Conservation (phyloP, 1,140 invertebrate species). For the Helicorthomorpha holstii region DNA sequence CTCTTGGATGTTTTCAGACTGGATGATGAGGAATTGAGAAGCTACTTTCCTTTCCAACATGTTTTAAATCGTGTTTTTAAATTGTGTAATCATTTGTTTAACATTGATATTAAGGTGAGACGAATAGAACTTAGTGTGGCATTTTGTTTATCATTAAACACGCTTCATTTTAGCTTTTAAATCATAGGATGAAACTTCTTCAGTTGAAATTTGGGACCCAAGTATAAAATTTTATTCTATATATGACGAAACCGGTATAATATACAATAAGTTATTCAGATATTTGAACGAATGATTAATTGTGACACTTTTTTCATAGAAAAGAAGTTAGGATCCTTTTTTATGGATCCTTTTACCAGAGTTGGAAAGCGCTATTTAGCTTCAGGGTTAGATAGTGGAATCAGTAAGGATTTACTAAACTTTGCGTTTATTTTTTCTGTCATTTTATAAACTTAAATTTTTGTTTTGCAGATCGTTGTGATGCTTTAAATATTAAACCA, state of each 20-base stretch:
- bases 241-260: constrained; percentile 45
- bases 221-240: constrained; percentile 71
- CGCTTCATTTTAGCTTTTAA: background rate
- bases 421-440: constrained; percentile 5
- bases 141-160: background rate
- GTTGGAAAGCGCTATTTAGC: constrained; percentile 34
- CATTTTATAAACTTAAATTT: constrained; percentile 3
- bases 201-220: constrained; percentile 47
- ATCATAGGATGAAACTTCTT: background rate
- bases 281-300: constrained; percentile 2
- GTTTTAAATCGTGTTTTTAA: constrained; percentile 59
- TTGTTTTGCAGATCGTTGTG: constrained; percentile 33
- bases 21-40: constrained; percentile 48
- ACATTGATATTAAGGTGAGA: constrained; percentile 48
- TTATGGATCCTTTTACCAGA: constrained; percentile 16
- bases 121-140: background rate
- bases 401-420: constrained; percentile 16
- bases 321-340: constrained; percentile 13
- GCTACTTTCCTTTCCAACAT: constrained; percentile 65
- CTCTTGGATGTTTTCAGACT: constrained; percentile 26
- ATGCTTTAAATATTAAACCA: constrained; percentile 39
- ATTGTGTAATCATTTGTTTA: constrained; percentile 56
- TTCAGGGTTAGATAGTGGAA: constrained; percentile 28
- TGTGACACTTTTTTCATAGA: constrained; percentile 13
- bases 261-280: background rate